A percentile compares a stretch with the other conserved stretches of the same genome.
Conservation (phyloP, 1,140 invertebrate genomes). For the Diprion similis region DNA sequence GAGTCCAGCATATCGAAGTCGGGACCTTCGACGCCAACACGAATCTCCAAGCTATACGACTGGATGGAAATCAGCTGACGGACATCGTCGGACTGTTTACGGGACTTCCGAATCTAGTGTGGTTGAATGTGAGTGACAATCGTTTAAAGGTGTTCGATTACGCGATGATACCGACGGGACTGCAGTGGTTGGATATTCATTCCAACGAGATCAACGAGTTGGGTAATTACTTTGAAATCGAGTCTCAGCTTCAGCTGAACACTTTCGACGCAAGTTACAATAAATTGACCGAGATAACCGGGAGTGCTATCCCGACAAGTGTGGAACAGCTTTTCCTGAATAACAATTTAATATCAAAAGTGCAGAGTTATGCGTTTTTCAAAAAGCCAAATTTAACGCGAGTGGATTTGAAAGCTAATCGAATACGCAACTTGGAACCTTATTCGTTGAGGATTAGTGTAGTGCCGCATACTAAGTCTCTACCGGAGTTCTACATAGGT, state of each 20-base stretch:
- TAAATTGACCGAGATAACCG: slow-evolving; percentile 83
- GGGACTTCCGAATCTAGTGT: slow-evolving; percentile 85
- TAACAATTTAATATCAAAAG: slow-evolving; percentile 85
- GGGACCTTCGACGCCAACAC: slow-evolving; percentile 85
- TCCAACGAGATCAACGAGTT: slow-evolving; percentile 86
- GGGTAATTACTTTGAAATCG: slow-evolving; percentile 90
- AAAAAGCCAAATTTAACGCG: slow-evolving; percentile 89
- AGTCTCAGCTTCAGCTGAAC: slow-evolving; percentile 80
- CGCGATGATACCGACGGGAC: slow-evolving; percentile 84
- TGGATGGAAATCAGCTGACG: slow-evolving; percentile 87
- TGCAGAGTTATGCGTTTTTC: slow-evolving; percentile 92
- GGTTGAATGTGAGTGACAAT: slow-evolving; percentile 93
- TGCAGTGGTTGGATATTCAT: slow-evolving; percentile 91
- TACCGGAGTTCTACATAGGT: slow-evolving; percentile 91
- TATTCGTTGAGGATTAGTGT: slow-evolving; percentile 85
- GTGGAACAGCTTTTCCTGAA: slow-evolving; percentile 85
- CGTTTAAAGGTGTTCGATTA: slow-evolving; percentile 89
- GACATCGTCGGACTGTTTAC: slow-evolving; percentile 86
- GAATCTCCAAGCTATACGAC: slow-evolving; percentile 83
- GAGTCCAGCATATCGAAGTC: slow-evolving; percentile 83
- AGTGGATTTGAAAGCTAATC: slow-evolving; percentile 86
- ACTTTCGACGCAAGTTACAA: slow-evolving; percentile 89
- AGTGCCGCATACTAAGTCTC: slow-evolving; percentile 75
- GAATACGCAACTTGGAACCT: slow-evolving; percentile 82
- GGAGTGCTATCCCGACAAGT: slow-evolving; percentile 85